These are phyloP conservation scores for Apostichopus californicus DNA, from an alignment of 35 echinoderm and acorn worm species.

Conservation along the genomic window DNA sequence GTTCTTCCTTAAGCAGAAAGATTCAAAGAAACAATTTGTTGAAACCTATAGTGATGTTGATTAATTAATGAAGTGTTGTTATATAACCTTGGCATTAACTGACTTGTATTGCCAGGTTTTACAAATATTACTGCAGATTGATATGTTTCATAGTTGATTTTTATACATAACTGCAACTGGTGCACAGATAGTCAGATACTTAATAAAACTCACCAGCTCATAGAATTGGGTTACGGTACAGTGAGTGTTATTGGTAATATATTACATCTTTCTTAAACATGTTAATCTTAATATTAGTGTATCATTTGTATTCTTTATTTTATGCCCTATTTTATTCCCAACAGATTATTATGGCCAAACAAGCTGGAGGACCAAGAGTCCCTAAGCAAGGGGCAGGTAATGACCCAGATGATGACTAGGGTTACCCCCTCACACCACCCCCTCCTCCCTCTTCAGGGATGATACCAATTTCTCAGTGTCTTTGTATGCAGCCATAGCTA, in stretches of 20 bases:
- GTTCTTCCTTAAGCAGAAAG: too few species aligned
- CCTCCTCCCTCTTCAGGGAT: background rate
- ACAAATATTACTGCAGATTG: too few species aligned
- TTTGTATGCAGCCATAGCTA: background rate
- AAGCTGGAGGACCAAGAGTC: slow-evolving; percentile 82
- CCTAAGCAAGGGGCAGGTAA: slow-evolving; percentile 75
- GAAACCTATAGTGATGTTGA: too few species aligned
- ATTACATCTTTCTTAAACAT: too few species aligned
- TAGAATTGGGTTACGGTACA: background rate
- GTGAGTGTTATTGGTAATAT: background rate
- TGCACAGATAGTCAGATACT: too few species aligned
- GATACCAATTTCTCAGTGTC: background rate
- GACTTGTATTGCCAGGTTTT: background rate
- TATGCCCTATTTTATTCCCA: slow-evolving; percentile 8
- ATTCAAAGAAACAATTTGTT: too few species aligned
- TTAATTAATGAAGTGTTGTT: too few species aligned
- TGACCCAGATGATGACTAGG: slow-evolving; percentile 66
- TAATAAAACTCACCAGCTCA: too few species aligned
- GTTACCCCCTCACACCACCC: background rate
- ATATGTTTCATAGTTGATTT: too few species aligned
- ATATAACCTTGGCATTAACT: background rate
- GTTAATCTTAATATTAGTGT: too few species aligned
- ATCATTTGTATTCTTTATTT: too few species aligned
- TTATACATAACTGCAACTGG: too few species aligned
- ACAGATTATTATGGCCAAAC: slow-evolving; percentile 99